Conservation (phyloP, 2,113 vertebrate genomes). For the Hepsetus odoe region DNA sequence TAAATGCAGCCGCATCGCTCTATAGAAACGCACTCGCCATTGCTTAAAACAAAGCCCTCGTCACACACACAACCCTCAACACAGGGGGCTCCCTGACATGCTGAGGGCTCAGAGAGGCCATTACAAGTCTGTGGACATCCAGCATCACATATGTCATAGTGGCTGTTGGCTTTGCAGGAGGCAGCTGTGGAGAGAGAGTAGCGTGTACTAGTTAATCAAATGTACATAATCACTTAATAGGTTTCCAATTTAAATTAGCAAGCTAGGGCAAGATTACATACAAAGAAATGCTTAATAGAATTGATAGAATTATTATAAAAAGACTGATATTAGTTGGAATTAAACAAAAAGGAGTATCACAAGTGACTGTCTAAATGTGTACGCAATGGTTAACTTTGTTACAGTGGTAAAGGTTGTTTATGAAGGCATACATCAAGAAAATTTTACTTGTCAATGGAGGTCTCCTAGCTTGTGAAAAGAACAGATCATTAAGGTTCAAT, state of each 20-base stretch:
- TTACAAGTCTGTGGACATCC: constrained; percentile 38
- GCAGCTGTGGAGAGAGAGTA: constrained; percentile 41
- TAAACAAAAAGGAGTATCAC: no score
- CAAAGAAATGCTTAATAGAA: no score
- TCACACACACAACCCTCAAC: constrained; percentile 60
- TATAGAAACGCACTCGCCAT: constrained; percentile 55
- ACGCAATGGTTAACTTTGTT: no score
- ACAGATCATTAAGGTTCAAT: neutral
- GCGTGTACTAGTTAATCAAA: neutral
- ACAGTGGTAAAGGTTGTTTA: no score
- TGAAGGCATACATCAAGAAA: no score
- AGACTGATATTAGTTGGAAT: no score
- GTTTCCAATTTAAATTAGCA: neutral
- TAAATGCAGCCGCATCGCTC: constrained; percentile 61
- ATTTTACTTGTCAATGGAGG: no score
- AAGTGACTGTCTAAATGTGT: no score
- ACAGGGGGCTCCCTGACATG: constrained; percentile 38
- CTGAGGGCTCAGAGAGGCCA: neutral
- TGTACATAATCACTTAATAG: neutral
- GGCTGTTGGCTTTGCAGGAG: constrained; percentile 45
- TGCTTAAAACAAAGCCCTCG: constrained; percentile 52
- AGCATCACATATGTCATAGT: constrained; percentile 37
- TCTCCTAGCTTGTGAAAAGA: neutral
- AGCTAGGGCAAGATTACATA: no score
- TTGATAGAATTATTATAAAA: no score